Conservation (phyloP, 2,797 vertebrate species). For the Corythornis leucogaster region DNA sequence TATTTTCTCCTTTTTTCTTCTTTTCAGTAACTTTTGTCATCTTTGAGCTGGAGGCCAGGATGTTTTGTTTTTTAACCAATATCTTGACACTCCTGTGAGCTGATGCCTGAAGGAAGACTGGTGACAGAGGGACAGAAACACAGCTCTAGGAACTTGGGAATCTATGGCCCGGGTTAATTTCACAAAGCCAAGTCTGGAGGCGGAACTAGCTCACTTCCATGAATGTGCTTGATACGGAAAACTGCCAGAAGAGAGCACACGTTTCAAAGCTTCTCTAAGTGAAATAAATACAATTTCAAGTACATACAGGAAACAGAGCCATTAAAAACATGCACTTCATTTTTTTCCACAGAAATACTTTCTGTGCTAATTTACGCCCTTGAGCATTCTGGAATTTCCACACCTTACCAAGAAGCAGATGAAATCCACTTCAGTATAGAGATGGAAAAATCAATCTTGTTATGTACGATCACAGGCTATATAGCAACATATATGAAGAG, state of each 20-base stretch:
- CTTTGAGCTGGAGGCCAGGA: not conserved
- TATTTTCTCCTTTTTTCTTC: not conserved
- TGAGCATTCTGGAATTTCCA: not conserved
- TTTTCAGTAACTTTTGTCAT: not conserved
- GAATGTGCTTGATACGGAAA: fast-evolving
- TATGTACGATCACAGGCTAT: not conserved
- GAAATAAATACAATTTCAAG: not conserved
- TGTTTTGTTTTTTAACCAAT: not conserved
- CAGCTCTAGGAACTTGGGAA: not conserved
- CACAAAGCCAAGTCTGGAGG: not conserved
- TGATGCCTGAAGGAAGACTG: not conserved
- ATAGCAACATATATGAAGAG: not conserved
- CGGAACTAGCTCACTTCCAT: not conserved
- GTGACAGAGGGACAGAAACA: not conserved
- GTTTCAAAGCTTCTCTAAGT: not conserved
- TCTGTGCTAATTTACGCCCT: not conserved
- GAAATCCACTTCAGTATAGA: not conserved
- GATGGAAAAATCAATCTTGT: not conserved
- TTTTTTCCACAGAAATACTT: not conserved
- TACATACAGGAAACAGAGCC: not conserved
- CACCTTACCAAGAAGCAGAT: not conserved
- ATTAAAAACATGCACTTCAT: fast-evolving
- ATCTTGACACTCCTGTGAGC: not conserved
- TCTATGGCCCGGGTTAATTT: not conserved
- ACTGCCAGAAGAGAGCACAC: not conserved